A percentile compares a stretch with the other conserved stretches of the same genome.
Conservation (phyloP, 2,113 vertebrate genomes). For the Drymodes brunneopygia region DNA sequence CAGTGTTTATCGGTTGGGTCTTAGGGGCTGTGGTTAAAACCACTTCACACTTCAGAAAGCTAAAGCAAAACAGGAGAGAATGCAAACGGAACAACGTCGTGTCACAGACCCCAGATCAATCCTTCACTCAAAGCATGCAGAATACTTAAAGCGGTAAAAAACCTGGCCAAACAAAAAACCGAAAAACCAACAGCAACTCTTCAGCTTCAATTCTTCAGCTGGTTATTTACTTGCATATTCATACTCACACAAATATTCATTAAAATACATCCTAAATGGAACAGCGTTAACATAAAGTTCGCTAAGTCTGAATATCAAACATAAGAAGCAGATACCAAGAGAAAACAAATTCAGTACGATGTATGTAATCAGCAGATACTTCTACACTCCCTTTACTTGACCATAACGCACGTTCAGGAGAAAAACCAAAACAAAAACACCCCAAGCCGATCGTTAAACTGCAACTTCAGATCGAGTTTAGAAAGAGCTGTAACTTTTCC, state of each 20-base stretch:
- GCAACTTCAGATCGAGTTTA: neutral
- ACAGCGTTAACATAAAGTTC: neutral
- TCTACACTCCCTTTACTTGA: neutral
- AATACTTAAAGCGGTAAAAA: neutral
- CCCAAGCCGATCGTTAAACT: neutral
- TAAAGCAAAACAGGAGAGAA: neutral
- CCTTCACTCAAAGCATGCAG: neutral
- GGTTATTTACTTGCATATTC: neutral
- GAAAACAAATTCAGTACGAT: neutral
- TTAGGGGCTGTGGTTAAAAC: neutral
- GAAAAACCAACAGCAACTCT: neutral
- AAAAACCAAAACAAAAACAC: neutral
- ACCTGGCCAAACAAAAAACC: neutral
- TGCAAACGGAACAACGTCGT: neutral
- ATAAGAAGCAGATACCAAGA: neutral
- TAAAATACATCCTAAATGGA: neutral
- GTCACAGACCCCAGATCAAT: neutral
- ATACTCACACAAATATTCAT: neutral
- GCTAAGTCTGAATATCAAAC: neutral
- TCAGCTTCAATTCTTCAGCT: neutral
- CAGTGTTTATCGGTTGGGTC: neutral
- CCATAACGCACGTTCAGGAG: neutral
- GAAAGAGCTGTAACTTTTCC: neutral
- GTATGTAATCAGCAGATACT: neutral
- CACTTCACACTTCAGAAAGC: neutral